phyloP scores from a whole-genome alignment of 2,797 vertebrate species.

The Enteromius unitaeniatus region DNA sequence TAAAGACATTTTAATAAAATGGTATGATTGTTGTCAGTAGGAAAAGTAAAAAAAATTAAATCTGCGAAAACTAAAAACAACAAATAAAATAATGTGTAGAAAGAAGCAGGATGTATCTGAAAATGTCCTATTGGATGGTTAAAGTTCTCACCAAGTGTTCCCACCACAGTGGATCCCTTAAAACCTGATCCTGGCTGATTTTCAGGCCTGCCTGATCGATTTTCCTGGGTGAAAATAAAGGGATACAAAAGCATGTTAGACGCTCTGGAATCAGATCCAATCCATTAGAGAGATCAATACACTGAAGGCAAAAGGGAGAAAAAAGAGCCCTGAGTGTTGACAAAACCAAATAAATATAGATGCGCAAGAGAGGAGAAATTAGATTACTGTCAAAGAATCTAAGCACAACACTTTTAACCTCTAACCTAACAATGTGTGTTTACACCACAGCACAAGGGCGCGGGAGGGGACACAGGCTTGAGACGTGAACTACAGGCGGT shows the following conservation, averaged over 20 bases:
- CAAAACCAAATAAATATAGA: constrained; percentile 96
- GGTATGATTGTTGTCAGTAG: not conserved
- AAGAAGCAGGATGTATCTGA: not conserved
- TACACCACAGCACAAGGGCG: constrained; percentile 80
- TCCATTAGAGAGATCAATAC: constrained; percentile 97
- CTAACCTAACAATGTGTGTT: constrained; percentile 90
- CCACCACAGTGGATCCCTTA: constrained; percentile 80
- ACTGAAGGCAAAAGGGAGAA: constrained; percentile 74
- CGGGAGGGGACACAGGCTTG: constrained; percentile 49
- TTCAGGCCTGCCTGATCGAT: constrained; percentile 91
- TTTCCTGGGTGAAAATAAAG: constrained; percentile 88
- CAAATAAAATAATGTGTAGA: not conserved
- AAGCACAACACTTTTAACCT: constrained; percentile 92
- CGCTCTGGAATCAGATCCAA: constrained; percentile 94
- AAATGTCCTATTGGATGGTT: constrained; percentile 16
- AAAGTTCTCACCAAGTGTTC: constrained; percentile 59
- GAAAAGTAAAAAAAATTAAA: not conserved
- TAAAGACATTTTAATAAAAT: not conserved
- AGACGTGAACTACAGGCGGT: constrained; percentile 45
- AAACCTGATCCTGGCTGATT: constrained; percentile 91
- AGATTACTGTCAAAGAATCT: constrained; percentile 91
- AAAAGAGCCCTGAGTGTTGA: constrained; percentile 82
- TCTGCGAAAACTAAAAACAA: not conserved
- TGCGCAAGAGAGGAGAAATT: constrained; percentile 89
- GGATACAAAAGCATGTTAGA: constrained; percentile 88